Evolutionary conservation across 2,888 invertebrate genomes (phyloP), one percentile per base, ranked within the genome.

Genomic region (Cyrtodaria siliqua): DNA sequence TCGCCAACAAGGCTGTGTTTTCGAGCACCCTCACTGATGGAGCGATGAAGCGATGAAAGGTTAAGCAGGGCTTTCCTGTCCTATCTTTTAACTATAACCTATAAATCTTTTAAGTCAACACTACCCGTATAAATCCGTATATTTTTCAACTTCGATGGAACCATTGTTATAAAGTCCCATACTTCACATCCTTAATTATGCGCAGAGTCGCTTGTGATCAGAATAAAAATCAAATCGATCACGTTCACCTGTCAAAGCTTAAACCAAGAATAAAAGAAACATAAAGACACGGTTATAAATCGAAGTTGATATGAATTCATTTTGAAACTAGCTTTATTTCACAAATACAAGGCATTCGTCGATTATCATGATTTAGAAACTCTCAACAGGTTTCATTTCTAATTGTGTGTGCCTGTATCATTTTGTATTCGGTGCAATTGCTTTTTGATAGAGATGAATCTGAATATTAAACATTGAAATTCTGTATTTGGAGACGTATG

Each of bases 121-220:
- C 12, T 27, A 53, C 27, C 53, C 53, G 53, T 53, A n/a, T 53
- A 24, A 24, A 16, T n/a, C 24, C 50, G 23, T 23, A n/a, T 23
- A 50, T 50, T 20, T n/a, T 24, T 2, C 2, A 20, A 33, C 24
- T 24, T 50, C 12, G 2, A 50, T 12, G 50, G 12, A 14, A 20
- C 12, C 12, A 23, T 50, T 2, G 50, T 33, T 50, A 50, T n/a
- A 50, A 50, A 20, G 12, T 24, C 50, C 50, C 50, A 50, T 50
- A 50, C 50, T 50, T 50, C 50, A 50, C 50, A 24, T 50, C 50
- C 53, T 26, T 53, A 53, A 53, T 27, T 53, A 53, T 53, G 53
- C 53, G 18, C 29, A 9, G 53, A 2, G 16, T 26, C 53, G 53
- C 53, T 53, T 53, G 27, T 26, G 53, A n/a, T 53, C 24, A 53